phyloP scores from a whole-genome alignment of 2,888 invertebrate species.

The Spodoptera littoralis region DNA sequence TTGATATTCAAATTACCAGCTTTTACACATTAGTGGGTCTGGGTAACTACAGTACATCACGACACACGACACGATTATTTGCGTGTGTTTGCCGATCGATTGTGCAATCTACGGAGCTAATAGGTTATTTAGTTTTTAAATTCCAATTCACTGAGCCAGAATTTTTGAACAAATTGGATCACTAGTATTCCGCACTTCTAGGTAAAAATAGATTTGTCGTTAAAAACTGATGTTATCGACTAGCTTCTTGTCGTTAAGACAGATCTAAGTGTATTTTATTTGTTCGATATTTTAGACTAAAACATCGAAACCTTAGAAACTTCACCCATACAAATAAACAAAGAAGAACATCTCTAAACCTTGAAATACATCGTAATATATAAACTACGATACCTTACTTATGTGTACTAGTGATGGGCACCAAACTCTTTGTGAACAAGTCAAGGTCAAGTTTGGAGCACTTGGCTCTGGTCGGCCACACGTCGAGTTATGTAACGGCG shows the following conservation, averaged over 20 bases:
- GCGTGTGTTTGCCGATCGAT: slow-evolving; percentile 29
- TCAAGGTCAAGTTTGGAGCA: slow-evolving; percentile 79
- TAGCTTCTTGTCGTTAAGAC: too few species aligned
- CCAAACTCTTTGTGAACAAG: slow-evolving; percentile 33
- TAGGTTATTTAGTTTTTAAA: slow-evolving; percentile 25
- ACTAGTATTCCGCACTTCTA: neutral
- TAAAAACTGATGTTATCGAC: too few species aligned
- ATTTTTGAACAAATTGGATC: neutral
- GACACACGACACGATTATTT: slow-evolving; percentile 9
- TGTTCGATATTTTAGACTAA: too few species aligned
- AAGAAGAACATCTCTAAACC: too few species aligned
- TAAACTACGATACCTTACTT: too few species aligned
- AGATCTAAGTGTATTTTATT: too few species aligned
- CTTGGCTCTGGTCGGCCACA: slow-evolving; percentile 66
- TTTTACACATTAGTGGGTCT: slow-evolving; percentile 30
- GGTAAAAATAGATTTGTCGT: too few species aligned
- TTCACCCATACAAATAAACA: too few species aligned
- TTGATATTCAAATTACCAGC: slow-evolving; percentile 33
- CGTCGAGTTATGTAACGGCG: slow-evolving; percentile 70
- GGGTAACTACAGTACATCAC: slow-evolving; percentile 11
- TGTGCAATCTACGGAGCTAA: slow-evolving; percentile 21
- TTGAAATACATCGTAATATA: too few species aligned
- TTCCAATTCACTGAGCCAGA: slow-evolving; percentile 14
- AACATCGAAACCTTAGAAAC: too few species aligned
- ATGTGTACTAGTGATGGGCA: slow-evolving; percentile 27